phyloP scores from a whole-genome alignment of 2,113 vertebrate genomes.

The Eretmochelys imbricata region DNA sequence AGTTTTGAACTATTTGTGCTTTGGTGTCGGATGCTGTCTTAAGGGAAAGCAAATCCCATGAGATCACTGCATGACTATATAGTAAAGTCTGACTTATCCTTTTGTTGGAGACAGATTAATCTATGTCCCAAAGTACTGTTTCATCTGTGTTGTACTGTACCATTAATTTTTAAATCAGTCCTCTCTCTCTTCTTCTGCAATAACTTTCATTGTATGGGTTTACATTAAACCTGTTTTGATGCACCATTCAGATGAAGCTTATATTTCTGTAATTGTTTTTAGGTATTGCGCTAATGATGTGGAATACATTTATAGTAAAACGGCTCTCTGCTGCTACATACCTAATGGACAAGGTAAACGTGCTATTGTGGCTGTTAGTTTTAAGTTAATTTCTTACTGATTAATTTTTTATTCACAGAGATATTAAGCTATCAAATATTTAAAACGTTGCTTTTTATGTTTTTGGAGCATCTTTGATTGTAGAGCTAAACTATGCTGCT shows the following conservation, averaged over 20 bases:
- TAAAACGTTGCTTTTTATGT: background rate
- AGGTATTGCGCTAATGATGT: conserved; percentile 97
- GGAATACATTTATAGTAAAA: conserved; percentile 96
- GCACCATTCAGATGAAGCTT: background rate
- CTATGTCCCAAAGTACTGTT: background rate
- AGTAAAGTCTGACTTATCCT: background rate
- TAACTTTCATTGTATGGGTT: background rate
- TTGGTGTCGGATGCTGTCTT: background rate
- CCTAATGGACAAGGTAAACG: conserved; percentile 93
- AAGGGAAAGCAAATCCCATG: background rate
- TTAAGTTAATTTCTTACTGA: background rate
- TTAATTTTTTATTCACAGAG: background rate
- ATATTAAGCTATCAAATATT: background rate
- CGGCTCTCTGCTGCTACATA: conserved; percentile 92
- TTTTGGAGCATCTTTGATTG: background rate
- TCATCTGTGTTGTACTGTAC: background rate
- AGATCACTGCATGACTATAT: background rate
- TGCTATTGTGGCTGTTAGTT: background rate
- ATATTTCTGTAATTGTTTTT: conserved; percentile 6
- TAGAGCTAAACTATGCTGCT: background rate
- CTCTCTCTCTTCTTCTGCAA: background rate
- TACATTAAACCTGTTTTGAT: background rate
- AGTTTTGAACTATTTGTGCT: background rate
- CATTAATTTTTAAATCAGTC: background rate
- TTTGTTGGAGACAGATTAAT: background rate